Conservation (phyloP, 2,797 vertebrate species). For the Hozukius guyotensis region DNA sequence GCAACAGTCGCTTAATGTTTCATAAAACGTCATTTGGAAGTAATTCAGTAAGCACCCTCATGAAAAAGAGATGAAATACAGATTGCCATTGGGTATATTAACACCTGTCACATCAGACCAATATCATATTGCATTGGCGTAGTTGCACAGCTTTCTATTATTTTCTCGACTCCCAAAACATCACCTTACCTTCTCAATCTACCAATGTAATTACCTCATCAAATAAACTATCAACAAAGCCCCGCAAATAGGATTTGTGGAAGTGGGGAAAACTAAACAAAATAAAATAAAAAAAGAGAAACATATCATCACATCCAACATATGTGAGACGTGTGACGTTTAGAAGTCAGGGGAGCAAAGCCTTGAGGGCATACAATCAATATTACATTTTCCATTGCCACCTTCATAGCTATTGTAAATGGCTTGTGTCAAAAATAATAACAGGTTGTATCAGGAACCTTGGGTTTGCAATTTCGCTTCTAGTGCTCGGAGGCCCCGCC, state of each 20-base stretch:
- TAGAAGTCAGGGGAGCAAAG: constrained; percentile 83
- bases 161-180: constrained; percentile 65
- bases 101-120: constrained; percentile 73
- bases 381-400: constrained; percentile 90
- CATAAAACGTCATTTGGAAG: constrained; percentile 73
- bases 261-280: constrained; percentile 54
- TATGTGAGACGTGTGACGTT: constrained; percentile 78
- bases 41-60: constrained; percentile 72
- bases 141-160: constrained; percentile 67
- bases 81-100: constrained; percentile 73
- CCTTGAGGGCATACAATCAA: constrained; percentile 88
- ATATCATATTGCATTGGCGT: constrained; percentile 58
- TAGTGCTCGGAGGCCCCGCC: constrained; percentile 78
- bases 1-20: constrained; percentile 67
- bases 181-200: constrained; percentile 64
- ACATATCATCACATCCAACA: constrained; percentile 76
- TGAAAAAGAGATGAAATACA: constrained; percentile 76
- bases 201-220: constrained; percentile 76
- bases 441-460: constrained; percentile 89
- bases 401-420: constrained; percentile 90
- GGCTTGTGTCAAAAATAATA: constrained; percentile 91
- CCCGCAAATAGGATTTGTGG: constrained; percentile 70
- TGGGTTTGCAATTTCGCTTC: constrained; percentile 87
- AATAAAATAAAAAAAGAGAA: constrained; percentile 57
- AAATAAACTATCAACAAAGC: constrained; percentile 66